These are phyloP conservation scores for Clarias magur DNA, from an alignment of 2,113 vertebrate species.

Conservation along the genomic window DNA sequence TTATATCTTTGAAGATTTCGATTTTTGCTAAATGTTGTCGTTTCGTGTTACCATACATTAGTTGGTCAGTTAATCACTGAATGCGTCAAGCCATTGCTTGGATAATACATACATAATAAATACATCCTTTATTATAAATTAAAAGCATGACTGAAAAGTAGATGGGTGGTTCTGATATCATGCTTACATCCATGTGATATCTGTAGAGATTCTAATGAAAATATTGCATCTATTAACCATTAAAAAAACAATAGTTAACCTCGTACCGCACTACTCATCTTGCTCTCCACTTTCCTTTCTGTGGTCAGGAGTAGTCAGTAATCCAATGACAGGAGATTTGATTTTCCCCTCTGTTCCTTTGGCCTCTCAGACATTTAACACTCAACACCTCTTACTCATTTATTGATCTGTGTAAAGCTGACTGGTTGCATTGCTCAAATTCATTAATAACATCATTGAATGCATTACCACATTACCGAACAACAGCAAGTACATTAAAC, in stretches of 20 bases:
- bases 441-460: neutral
- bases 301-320: constrained; percentile 66
- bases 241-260: neutral
- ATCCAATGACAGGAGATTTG: constrained; percentile 74
- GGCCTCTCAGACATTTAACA: neutral
- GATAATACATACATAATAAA: neutral
- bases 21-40: neutral
- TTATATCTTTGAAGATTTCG: neutral
- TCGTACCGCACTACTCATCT: neutral
- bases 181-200: neutral
- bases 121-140: neutral
- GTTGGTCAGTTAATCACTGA: neutral
- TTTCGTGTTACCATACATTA: neutral
- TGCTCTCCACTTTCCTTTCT: constrained; percentile 49
- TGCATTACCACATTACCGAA: neutral
- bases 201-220: neutral
- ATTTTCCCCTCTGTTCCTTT: constrained; percentile 15
- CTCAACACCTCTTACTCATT: neutral
- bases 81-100: too few species aligned
- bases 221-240: neutral
- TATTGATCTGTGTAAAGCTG: neutral
- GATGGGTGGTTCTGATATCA: neutral
- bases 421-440: neutral
- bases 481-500: neutral
- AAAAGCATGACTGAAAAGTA: neutral